Conservation (phyloP, 2,113 vertebrate genomes). For the Regulus satrapa region DNA sequence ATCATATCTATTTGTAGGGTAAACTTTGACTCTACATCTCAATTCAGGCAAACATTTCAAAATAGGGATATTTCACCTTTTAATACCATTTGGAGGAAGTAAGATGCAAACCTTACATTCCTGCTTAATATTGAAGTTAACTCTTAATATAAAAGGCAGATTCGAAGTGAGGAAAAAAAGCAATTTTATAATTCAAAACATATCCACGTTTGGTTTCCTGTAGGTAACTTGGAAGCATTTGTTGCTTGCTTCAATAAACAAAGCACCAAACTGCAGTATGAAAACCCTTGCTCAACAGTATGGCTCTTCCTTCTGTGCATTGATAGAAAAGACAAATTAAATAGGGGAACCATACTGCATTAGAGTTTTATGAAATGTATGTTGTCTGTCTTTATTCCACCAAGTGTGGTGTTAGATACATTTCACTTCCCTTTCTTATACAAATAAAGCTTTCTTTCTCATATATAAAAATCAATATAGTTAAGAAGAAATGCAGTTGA, state of each 20-base stretch:
- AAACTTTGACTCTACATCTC: not conserved
- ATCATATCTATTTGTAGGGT: not conserved
- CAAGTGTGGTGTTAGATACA: not conserved
- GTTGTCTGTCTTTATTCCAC: not conserved
- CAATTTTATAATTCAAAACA: not conserved
- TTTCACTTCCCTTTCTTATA: not conserved
- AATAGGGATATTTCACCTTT: not conserved
- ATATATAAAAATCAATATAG: not conserved
- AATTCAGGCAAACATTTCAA: not conserved
- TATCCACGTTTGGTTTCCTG: not conserved
- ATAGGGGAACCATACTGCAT: not conserved
- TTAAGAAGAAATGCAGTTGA: not conserved
- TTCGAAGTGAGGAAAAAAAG: not conserved
- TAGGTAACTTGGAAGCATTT: not conserved
- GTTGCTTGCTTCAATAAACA: not conserved
- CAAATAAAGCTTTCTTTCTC: not conserved
- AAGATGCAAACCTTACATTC: not conserved
- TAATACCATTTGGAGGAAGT: not conserved
- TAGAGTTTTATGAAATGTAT: not conserved
- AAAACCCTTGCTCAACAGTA: not conserved
- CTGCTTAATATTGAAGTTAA: not conserved
- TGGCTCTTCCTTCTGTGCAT: not conserved
- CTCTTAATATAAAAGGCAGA: not conserved
- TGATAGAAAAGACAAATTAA: not conserved
- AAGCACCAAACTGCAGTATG: not conserved